Base-by-base conservation (phyloP, 2,113 vertebrate genomes). In the Silurus meridionalis region DNA sequence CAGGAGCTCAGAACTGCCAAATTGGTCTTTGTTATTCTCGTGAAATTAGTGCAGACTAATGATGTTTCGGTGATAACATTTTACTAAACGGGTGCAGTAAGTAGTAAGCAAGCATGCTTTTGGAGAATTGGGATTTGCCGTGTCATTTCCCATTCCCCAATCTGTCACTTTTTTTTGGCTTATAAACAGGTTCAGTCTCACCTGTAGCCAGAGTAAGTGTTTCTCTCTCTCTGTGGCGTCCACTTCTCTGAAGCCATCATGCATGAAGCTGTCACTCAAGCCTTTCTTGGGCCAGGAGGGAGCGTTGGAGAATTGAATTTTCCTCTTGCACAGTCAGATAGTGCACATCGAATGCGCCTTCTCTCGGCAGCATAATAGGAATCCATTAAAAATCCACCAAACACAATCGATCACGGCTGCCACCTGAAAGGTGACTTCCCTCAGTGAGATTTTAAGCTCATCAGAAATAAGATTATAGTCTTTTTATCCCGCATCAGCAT, bases 211-310 rank as follows among this genome's bases (percentile, higher is more conserved):
- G 25, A 46, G n/a, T 0, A 7, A 58, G n/a, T 5, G 0, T 60
- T 17, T 46, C 78, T 61, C 55, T 60, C 25, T 55, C n/a, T 17
- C 23, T 58, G n/a, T 52, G 5, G 7, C 28, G 72, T 89, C 86
- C 80, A 69, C 89, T 80, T 88, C 82, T 87, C 84, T 77, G 81
- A 82, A 90, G 90, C 79, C 91, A 88, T 91, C 91, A 89, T 90
- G 88, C 89, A 66, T 0, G 86, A 81, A 88, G 75, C 92, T 93
- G 93, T 92, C 93, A 93, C 87, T 94, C 92, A 92, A 74, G 23
- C 84, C 21, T 57, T 72, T 83, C 84, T 83, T 57, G 84, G 74
- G 86, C 83, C 82, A 88, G 80, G 71, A 83, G 87, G 86, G 88
- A 87, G 82, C 85, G 23, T 77, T 82, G 58, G 82, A 91, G 86